phyloP scores from a whole-genome alignment of 2,113 vertebrate genomes.

The Rhinoderma darwinii region DNA sequence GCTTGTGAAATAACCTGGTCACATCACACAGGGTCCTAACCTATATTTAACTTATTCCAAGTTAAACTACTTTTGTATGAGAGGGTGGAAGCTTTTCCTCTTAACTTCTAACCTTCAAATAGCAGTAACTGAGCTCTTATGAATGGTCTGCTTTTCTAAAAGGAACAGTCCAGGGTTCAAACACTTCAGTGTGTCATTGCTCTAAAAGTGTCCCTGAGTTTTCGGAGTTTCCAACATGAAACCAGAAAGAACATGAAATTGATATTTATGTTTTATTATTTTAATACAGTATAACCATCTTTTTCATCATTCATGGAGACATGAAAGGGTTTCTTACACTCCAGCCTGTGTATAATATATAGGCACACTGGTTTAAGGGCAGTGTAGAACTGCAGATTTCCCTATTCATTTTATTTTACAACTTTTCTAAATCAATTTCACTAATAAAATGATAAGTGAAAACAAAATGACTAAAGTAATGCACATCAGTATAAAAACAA shows the following conservation, averaged over 20 bases:
- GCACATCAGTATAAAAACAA: too few species aligned
- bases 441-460: neutral
- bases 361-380: neutral
- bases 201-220: conserved; percentile 6
- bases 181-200: conserved; percentile 25
- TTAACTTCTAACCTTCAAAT: conserved; percentile 3
- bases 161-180: conserved; percentile 10
- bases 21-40: conserved; percentile 1
- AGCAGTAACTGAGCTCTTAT: neutral
- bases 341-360: neutral
- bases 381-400: neutral
- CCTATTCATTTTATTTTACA: neutral
- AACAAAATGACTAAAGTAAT: too few species aligned
- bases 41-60: conserved; percentile 10
- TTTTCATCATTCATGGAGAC: neutral
- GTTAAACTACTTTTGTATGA: conserved; percentile 2
- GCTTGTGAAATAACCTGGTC: conserved; percentile 3
- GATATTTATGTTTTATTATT: conserved; percentile 11
- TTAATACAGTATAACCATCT: neutral
- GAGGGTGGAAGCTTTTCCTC: conserved; percentile 26
- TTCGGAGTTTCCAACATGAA: conserved; percentile 17
- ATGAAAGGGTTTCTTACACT: neutral
- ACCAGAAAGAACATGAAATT: neutral
- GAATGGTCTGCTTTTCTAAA: conserved; percentile 12
- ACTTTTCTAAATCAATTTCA: too few species aligned